A percentile compares a stretch with the other conserved stretches of the same genome.
Evolutionary conservation across 2,888 invertebrate species (phyloP).

Genomic region (Monopis laevigella): DNA sequence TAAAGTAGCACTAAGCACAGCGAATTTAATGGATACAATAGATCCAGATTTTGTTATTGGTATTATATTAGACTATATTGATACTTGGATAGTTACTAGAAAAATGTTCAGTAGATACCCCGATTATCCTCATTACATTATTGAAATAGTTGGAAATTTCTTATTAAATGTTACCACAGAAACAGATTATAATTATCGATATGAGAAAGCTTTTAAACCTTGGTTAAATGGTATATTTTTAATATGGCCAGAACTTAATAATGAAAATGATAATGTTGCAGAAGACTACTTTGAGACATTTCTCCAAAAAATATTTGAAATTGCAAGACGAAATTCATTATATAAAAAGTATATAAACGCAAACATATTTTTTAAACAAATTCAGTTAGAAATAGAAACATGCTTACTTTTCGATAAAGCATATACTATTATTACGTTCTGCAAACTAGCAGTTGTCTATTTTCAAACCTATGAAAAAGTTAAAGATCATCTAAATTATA

Average conservation of each 20-base stretch:
- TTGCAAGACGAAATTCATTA: neutral
- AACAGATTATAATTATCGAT: constrained; percentile 30
- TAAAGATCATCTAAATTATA: neutral
- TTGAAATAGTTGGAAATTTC: constrained; percentile 30
- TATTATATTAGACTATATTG: constrained; percentile 26
- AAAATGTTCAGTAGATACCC: neutral
- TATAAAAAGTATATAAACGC: constrained; percentile 1
- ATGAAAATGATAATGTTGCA: constrained; percentile 17
- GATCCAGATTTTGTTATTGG: constrained; percentile 29
- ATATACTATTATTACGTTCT: constrained; percentile 34
- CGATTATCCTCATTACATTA: constrained; percentile 18
- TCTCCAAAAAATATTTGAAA: neutral
- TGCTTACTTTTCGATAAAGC: constrained; percentile 25
- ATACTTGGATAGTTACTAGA: neutral
- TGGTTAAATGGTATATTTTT: constrained; percentile 28
- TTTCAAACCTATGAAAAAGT: constrained; percentile 10
- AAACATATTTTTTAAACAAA: neutral
- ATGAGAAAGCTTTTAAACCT: constrained; percentile 29
- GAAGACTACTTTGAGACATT: neutral
- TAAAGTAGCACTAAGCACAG: constrained; percentile 23
- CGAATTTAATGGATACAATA: constrained; percentile 30
- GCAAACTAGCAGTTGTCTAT: constrained; percentile 30
- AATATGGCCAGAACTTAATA: constrained; percentile 27
- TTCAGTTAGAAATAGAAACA: neutral
- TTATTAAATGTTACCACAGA: constrained; percentile 29